phyloP scores from a whole-genome alignment of 2,888 invertebrate genomes.

The Gari tellinella region DNA sequence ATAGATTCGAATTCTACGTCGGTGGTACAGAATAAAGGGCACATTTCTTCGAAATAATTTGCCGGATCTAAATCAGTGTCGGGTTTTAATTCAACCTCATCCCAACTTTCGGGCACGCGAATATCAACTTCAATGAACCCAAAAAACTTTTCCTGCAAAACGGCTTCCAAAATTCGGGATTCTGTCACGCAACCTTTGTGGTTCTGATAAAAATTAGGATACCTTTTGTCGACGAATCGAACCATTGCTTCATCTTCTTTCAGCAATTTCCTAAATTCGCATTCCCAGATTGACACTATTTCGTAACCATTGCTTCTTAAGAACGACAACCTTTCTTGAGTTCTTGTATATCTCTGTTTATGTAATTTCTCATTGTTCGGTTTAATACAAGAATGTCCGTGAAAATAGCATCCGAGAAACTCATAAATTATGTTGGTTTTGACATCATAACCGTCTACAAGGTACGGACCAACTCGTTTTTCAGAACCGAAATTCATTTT shows the following conservation, averaged over 20 bases:
- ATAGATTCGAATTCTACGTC: slow-evolving; percentile 32
- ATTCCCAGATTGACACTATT: too few relatives aligned
- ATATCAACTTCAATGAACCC: slow-evolving; percentile 43
- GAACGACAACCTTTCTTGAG: too few relatives aligned
- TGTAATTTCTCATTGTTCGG: too few relatives aligned
- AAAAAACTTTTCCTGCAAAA: slow-evolving; percentile 22
- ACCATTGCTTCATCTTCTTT: slow-evolving; percentile 19
- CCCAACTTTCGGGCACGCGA: slow-evolving; percentile 27
- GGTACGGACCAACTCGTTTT: slow-evolving; percentile 30
- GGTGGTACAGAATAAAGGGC: slow-evolving; percentile 39
- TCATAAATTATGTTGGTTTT: too few relatives aligned
- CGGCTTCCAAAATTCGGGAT: too few relatives aligned
- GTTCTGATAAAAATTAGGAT: slow-evolving; percentile 10
- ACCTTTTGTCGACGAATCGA: slow-evolving; percentile 9
- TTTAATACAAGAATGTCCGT: too few relatives aligned
- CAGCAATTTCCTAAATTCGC: too few relatives aligned
- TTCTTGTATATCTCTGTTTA: too few relatives aligned
- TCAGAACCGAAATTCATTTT: slow-evolving; percentile 26
- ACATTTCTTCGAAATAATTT: slow-evolving; percentile 46
- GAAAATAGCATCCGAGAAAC: too few relatives aligned
- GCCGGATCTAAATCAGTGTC: slow-evolving; percentile 10
- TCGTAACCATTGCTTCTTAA: too few relatives aligned
- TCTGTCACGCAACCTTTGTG: too few relatives aligned
- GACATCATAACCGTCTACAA: too few relatives aligned
- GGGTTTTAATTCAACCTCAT: slow-evolving; percentile 3